Percentiles rank a stretch among this genome's conserved stretches.
Conservation (phyloP, 1,140 invertebrate genomes). For the Pseudobourletiella spinata region DNA sequence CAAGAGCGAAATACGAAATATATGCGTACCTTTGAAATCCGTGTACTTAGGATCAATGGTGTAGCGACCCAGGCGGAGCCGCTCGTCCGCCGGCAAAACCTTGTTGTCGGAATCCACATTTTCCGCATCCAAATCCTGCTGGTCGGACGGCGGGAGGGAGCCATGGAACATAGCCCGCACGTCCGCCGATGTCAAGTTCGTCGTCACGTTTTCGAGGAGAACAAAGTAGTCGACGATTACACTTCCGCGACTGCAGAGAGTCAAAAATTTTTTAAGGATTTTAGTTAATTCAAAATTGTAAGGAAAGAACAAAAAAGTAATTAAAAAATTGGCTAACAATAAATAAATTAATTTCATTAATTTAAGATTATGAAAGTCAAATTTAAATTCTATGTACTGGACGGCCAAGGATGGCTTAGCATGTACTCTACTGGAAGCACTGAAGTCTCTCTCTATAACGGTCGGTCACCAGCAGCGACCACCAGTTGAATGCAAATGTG, state of each 20-base stretch:
- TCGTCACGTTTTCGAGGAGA: slow-evolving; percentile 63
- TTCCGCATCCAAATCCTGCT: slow-evolving; percentile 38
- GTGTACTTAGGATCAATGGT: slow-evolving; percentile 72
- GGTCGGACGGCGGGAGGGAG: slow-evolving; percentile 48
- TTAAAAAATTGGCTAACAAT: no score
- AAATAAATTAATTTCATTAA: no score
- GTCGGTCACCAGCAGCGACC: no score
- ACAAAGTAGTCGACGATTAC: slow-evolving; percentile 82
- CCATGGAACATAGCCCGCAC: slow-evolving; percentile 73
- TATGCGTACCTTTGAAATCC: slow-evolving; percentile 75
- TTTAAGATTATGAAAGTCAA: no score
- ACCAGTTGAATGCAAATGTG: no score
- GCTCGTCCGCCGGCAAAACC: slow-evolving; percentile 45
- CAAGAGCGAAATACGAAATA: no score
- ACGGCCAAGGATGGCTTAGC: no score
- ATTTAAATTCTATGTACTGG: no score
- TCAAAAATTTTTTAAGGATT: background rate
- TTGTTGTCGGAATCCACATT: slow-evolving; percentile 33
- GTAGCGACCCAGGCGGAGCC: slow-evolving; percentile 63
- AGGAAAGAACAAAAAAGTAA: background rate
- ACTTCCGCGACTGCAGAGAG: slow-evolving; percentile 56
- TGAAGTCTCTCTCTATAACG: no score
- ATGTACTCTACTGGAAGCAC: no score
- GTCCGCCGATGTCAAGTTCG: slow-evolving; percentile 67
- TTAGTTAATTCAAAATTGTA: background rate